phyloP scores from a whole-genome alignment of 2,113 vertebrate genomes.

The Ariopsis seemanni region DNA sequence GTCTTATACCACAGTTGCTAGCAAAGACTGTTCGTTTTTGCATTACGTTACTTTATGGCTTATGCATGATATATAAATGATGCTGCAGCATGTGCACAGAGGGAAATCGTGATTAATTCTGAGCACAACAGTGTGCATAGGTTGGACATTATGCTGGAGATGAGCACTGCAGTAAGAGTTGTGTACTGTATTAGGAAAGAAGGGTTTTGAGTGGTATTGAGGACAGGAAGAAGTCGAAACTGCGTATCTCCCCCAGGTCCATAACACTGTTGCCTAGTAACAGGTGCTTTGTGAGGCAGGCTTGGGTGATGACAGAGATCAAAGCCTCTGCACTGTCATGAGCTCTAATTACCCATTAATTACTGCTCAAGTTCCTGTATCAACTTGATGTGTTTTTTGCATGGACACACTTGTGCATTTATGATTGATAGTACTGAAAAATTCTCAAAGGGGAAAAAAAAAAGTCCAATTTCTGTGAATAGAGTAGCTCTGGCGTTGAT shows the following conservation, averaged over 20 bases:
- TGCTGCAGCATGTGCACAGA: background rate
- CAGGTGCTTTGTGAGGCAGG: constrained; percentile 62
- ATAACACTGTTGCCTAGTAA: constrained; percentile 74
- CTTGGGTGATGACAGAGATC: constrained; percentile 69
- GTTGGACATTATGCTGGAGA: background rate
- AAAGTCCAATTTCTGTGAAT: background rate
- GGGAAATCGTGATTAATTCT: background rate
- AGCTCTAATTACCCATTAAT: constrained; percentile 27
- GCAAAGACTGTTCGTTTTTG: background rate
- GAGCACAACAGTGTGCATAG: background rate
- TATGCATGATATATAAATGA: background rate
- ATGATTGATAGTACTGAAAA: background rate
- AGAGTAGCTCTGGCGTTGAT: background rate
- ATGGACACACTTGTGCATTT: background rate
- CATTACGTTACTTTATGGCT: background rate
- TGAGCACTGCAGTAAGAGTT: background rate
- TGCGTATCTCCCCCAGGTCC: constrained; percentile 58
- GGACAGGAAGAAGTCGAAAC: constrained; percentile 49
- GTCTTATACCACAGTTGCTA: background rate
- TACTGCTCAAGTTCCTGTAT: constrained; percentile 11
- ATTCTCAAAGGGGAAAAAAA: background rate
- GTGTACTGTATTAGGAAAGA: constrained; percentile 20
- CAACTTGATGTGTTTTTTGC: background rate
- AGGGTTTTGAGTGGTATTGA: constrained; percentile 32
- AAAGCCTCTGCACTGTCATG: constrained; percentile 41